A percentile compares a stretch with the other conserved stretches of the same genome.
Conservation (phyloP, 92 coral and sea anemone species). For the Pocillopora meandrina region DNA sequence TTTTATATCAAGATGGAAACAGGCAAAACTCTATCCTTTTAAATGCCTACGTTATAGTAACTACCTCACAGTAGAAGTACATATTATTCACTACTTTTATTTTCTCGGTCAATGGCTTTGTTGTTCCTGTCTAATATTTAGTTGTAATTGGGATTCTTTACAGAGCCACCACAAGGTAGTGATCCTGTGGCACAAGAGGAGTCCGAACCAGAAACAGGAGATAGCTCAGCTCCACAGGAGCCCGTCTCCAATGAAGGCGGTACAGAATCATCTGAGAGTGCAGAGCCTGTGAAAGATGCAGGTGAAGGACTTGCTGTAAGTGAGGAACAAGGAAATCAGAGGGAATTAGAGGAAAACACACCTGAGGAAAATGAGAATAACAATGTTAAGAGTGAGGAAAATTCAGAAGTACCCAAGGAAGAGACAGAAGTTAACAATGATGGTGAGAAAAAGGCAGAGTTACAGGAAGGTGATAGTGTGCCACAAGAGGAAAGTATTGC, state of each 20-base stretch:
- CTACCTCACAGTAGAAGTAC: no score
- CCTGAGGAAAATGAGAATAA: not conserved
- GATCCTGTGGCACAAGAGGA: slow-evolving; percentile 11
- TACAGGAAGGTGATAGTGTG: slow-evolving; percentile 5
- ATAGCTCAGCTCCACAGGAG: slow-evolving; percentile 4
- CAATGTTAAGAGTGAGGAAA: not conserved
- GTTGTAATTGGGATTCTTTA: not conserved
- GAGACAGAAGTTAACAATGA: not conserved
- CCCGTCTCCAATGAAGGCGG: not conserved
- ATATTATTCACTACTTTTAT: no score
- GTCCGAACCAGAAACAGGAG: not conserved
- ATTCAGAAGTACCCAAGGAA: not conserved
- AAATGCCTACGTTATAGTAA: no score
- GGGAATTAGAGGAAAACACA: not conserved
- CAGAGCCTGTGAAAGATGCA: slow-evolving; percentile 6
- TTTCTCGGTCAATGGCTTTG: no score
- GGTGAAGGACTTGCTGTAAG: not conserved
- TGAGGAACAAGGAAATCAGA: slow-evolving; percentile 1
- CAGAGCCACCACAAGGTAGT: not conserved
- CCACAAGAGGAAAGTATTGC: not conserved
- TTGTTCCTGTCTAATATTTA: no score
- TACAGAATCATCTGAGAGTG: slow-evolving; percentile 3
- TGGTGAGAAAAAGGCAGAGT: slow-evolving; percentile 4
- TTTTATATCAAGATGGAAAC: no score
- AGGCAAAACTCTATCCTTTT: no score